Evolutionary conservation across 2,888 invertebrate species (phyloP).

Genomic region (Ischnura elegans): DNA sequence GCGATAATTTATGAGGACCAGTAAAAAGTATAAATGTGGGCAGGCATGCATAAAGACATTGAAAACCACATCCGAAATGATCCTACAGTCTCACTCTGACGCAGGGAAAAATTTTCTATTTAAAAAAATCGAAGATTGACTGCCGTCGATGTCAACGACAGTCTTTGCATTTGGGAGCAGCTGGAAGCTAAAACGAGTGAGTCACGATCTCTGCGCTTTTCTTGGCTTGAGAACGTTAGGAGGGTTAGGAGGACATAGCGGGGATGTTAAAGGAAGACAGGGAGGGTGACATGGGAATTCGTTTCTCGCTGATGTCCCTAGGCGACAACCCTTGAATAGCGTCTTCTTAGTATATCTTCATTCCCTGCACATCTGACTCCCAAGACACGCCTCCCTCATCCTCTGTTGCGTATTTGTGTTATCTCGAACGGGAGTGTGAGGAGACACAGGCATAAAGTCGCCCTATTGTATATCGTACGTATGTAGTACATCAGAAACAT

Average conservation of each 20-base stretch:
- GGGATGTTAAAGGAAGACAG: too few species aligned
- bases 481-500: background rate
- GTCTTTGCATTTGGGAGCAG: background rate
- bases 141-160: background rate
- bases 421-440: background rate
- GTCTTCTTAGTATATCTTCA: background rate
- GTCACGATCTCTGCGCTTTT: background rate
- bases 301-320: background rate
- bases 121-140: too few species aligned
- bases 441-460: background rate
- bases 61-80: too few species aligned
- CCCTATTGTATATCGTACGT: too few species aligned
- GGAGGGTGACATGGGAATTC: slow-evolving; percentile 23
- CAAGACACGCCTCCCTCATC: background rate
- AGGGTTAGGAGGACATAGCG: background rate
- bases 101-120: too few species aligned
- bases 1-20: too few species aligned
- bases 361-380: slow-evolving; percentile 25
- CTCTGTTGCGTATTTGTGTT: background rate
- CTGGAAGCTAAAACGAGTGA: background rate
- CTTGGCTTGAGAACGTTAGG: background rate
- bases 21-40: too few species aligned
- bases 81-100: too few species aligned
- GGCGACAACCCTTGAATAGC: slow-evolving; percentile 22
- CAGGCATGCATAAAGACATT: too few species aligned